phyloP scores from a whole-genome alignment of 1,140 invertebrate species.

The Apis florea region DNA sequence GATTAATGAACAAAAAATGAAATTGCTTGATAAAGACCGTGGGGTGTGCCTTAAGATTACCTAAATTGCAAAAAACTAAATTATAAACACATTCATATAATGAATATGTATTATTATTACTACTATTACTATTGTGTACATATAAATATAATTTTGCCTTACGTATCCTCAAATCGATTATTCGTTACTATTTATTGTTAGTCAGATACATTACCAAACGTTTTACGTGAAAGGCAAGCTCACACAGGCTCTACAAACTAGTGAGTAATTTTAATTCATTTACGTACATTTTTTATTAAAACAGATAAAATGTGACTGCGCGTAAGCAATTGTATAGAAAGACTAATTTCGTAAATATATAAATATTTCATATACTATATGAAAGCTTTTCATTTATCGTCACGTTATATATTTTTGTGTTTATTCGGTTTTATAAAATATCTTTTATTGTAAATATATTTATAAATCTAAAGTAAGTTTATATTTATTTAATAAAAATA shows the following conservation, averaged over 20 bases:
- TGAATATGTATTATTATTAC: slow-evolving; percentile 63
- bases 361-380: slow-evolving; percentile 78
- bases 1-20: slow-evolving; percentile 65
- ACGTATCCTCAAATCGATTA: slow-evolving; percentile 66
- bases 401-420: slow-evolving; percentile 3
- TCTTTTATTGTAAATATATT: slow-evolving; percentile 19
- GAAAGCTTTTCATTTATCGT: slow-evolving; percentile 37
- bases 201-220: slow-evolving; percentile 56
- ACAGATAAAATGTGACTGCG: slow-evolving; percentile 66
- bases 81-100: slow-evolving; percentile 61
- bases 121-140: slow-evolving; percentile 64
- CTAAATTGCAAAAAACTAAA: slow-evolving; percentile 66
- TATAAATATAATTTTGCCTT: slow-evolving; percentile 65
- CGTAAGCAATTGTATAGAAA: slow-evolving; percentile 78
- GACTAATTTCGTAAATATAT: slow-evolving; percentile 80
- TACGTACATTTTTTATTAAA: slow-evolving; percentile 61
- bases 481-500: slow-evolving; percentile 14
- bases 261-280: slow-evolving; percentile 70
- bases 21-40: slow-evolving; percentile 73
- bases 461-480: slow-evolving; percentile 16
- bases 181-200: slow-evolving; percentile 75
- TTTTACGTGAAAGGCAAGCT: slow-evolving; percentile 65
- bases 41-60: slow-evolving; percentile 76
- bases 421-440: slow-evolving; percentile 3
- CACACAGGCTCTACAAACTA: slow-evolving; percentile 66